Evolutionary conservation across 1,140 invertebrate species (phyloP).

Genomic region (Sarcophaga bullata): DNA sequence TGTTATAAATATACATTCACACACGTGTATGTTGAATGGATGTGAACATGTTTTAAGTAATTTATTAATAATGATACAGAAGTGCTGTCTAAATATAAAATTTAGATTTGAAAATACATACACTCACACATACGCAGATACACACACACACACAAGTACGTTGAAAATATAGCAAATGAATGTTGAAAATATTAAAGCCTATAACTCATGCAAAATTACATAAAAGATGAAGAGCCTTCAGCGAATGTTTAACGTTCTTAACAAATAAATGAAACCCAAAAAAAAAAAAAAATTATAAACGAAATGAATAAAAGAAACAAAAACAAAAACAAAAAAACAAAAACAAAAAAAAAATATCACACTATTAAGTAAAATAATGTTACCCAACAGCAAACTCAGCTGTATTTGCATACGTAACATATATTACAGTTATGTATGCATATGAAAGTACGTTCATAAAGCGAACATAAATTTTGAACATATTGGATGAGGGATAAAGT

Average conservation of each 20-base stretch:
- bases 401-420: not conserved
- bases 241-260: constrained; percentile 12
- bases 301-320: too few species aligned
- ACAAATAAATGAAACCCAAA: not conserved
- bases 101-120: not conserved
- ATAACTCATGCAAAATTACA: constrained; percentile 6
- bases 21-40: not conserved
- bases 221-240: constrained; percentile 9
- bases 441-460: not conserved
- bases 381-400: constrained; percentile 6
- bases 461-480: not conserved
- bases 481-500: not conserved
- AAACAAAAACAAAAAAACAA: not conserved
- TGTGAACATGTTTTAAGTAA: not conserved
- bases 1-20: not conserved
- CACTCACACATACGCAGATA: too few species aligned
- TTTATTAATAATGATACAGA: constrained; percentile 3
- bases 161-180: not conserved
- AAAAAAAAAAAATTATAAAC: not conserved
- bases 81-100: constrained; percentile 13
- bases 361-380: constrained; percentile 24
- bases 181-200: not conserved
- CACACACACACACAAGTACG: too few species aligned
- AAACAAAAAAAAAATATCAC: not conserved
- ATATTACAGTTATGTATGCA: not conserved